Base-by-base conservation (phyloP, 2,888 invertebrate genomes). In the Agriopis leucophaearia region DNA sequence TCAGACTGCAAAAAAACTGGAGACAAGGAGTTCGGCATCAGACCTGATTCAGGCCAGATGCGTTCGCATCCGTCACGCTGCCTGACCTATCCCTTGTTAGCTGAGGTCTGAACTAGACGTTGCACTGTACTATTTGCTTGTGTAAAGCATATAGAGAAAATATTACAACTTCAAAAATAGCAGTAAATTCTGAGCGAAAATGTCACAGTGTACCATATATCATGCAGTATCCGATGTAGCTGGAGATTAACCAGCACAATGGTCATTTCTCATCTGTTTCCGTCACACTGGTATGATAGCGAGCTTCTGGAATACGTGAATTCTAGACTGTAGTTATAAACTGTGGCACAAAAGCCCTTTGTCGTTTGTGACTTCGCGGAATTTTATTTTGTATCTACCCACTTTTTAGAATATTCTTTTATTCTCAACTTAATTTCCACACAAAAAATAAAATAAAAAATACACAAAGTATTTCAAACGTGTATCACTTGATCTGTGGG, bases 231-330 rank as follows among this genome's bases (percentile, higher is more conserved):
- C 48, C 58, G 68, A 68, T 68, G 58, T 51, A 44, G 36, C 52
- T 56, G 40, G 48, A 63, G 68, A 68, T 68, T 64, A 60, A 47
- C 50, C 54, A 51, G 48, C 64, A 64, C 68, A 59, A 55, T 63
- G 68, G 68, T 59, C 68, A 68, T 68, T 68, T 51, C 47, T 68
- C 68, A 68, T 68, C 63, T 64, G 68, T 50, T 59, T 50, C 44
- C 64, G 50, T 48, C 63, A 63, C 66, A 63, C 67, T 27, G 27
- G 15, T 51, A 61, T 45, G 48, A 63, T 58, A 52, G 54, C 27
- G 40, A 50, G 18, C 48, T 48, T 48, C 15, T 47, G 47, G 48
- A 61, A 66, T 45, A 60, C 61, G 50, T 16, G 44, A 45, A 40
- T 54, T 38, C 56, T 48, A 50, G 55, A 50, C 50, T 47, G 18